A percentile compares a stretch with the other conserved stretches of the same genome.
Conservation (phyloP, 30 jellyfish, hydroid and myxozoan genomes). For the Clytia hemisphaerica region DNA sequence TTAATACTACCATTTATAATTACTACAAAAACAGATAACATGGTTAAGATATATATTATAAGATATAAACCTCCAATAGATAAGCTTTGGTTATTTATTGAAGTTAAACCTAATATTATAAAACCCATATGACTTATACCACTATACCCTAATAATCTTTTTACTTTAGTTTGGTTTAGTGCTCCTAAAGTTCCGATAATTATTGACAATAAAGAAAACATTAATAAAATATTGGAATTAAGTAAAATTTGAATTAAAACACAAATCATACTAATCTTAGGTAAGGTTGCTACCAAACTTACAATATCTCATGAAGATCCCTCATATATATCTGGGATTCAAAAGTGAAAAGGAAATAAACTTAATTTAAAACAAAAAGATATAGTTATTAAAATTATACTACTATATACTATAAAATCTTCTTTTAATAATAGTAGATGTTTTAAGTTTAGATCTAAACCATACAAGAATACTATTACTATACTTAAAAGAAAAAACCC, state of each 20-base stretch:
- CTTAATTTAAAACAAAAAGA: conserved; percentile 36
- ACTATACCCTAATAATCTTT: conserved; percentile 37
- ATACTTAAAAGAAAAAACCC: conserved; percentile 28
- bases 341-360: conserved; percentile 35
- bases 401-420: too few relatives aligned
- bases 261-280: conserved; percentile 15
- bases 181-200: conserved; percentile 31
- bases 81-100: neutral
- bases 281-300: neutral
- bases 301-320: conserved; percentile 14
- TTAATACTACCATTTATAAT: neutral
- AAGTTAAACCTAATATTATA: conserved; percentile 7
- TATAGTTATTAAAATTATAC: neutral
- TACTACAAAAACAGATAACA: neutral
- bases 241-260: neutral
- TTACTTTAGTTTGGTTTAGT: conserved; percentile 16
- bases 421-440: too few relatives aligned
- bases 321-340: conserved; percentile 47
- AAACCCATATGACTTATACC: conserved; percentile 34
- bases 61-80: neutral
- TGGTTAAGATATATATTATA: conserved; percentile 4
- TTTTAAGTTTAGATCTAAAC: too few relatives aligned
- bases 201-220: conserved; percentile 4
- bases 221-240: neutral
- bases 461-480: neutral